phyloP scores from a whole-genome alignment of 2,113 vertebrate species.

The Clupea harengus region DNA sequence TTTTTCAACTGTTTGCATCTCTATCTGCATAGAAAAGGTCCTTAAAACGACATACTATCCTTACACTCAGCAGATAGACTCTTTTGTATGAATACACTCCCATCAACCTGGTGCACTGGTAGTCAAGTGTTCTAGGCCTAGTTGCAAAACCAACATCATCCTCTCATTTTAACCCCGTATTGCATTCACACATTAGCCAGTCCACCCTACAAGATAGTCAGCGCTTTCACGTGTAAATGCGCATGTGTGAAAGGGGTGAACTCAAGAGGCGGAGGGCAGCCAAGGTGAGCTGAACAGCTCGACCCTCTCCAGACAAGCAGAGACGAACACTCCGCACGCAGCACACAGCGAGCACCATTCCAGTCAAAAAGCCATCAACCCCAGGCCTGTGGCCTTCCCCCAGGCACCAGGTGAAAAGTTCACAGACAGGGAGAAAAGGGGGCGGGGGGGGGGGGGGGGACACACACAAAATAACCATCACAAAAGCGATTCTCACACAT shows the following conservation, averaged over 20 bases:
- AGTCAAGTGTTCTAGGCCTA: not conserved
- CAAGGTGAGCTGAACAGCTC: slow-evolving; percentile 34
- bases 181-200: not conserved
- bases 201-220: not conserved
- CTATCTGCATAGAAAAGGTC: no score
- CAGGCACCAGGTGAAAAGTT: slow-evolving; percentile 42
- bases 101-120: not conserved
- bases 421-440: not conserved
- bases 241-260: not conserved
- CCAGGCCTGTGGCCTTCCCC: not conserved
- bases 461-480: not conserved
- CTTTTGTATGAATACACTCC: not conserved
- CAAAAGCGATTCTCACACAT: slow-evolving; percentile 42
- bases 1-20: no score
- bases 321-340: not conserved
- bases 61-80: no score
- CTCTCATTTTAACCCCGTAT: not conserved
- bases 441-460: not conserved
- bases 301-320: slow-evolving; percentile 39
- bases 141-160: not conserved
- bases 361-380: not conserved
- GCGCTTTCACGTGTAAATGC: not conserved
- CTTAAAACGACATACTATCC: no score
- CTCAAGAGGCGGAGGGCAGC: slow-evolving; percentile 22
- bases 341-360: not conserved